Evolutionary conservation across 2,113 vertebrate species (phyloP).

Genomic region (Lycaon pictus): DNA sequence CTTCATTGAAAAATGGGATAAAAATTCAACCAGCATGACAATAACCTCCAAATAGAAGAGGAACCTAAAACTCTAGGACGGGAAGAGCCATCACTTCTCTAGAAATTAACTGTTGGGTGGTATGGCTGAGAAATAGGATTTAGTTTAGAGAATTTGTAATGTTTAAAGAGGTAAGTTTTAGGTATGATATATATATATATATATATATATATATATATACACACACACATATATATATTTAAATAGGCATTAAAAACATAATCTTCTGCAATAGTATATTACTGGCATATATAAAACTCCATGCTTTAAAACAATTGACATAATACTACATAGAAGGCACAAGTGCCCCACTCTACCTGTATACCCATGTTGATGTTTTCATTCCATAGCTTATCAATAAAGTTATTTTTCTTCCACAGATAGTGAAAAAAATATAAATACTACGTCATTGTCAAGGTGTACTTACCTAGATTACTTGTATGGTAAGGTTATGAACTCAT

Average conservation of each 20-base stretch:
- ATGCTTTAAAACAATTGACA: constrained; percentile 27
- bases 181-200: neutral
- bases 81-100: constrained; percentile 25
- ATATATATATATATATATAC: neutral
- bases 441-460: neutral
- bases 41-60: constrained; percentile 52
- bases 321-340: neutral
- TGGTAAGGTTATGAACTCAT: neutral
- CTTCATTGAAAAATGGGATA: constrained; percentile 65
- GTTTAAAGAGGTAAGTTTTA: neutral
- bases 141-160: neutral
- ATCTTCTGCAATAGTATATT: neutral
- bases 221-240: neutral
- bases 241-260: neutral
- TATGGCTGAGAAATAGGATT: neutral
- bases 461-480: neutral
- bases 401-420: neutral
- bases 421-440: neutral
- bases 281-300: neutral
- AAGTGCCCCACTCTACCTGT: neutral
- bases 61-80: neutral
- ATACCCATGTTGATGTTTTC: neutral
- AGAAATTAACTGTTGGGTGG: neutral
- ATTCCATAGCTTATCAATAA: neutral
- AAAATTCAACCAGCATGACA: constrained; percentile 25